These are phyloP conservation scores for Conistra vaccinii DNA, from an alignment of 2,888 invertebrate genomes.

Conservation along the genomic window DNA sequence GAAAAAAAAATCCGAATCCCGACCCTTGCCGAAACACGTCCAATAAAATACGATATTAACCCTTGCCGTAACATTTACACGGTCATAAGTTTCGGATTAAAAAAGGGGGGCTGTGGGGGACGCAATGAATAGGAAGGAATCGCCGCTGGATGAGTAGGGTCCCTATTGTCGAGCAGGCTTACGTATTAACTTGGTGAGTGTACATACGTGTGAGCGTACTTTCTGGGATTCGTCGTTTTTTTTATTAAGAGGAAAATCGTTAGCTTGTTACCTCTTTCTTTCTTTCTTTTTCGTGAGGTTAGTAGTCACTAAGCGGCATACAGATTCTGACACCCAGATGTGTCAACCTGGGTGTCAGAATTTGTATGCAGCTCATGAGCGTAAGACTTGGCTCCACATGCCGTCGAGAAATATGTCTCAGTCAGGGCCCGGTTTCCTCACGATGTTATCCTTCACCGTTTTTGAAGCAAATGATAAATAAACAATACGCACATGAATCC, in stretches of 20 bases:
- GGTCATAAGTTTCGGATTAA: conserved; percentile 88
- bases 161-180: conserved; percentile 69
- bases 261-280: background rate
- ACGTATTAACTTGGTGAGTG: conserved; percentile 67
- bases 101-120: conserved; percentile 76
- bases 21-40: conserved; percentile 72
- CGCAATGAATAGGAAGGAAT: conserved; percentile 77
- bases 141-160: conserved; percentile 77
- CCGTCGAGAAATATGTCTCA: too few species aligned
- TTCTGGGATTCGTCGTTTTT: background rate
- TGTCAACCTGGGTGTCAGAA: too few species aligned
- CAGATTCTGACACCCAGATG: too few species aligned
- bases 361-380: too few species aligned
- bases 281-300: too few species aligned
- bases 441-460: too few species aligned
- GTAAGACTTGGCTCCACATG: too few species aligned
- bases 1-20: conserved; percentile 70
- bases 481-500: too few species aligned
- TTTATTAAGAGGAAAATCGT: background rate
- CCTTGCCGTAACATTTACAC: conserved; percentile 84
- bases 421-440: too few species aligned
- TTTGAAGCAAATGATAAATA: too few species aligned
- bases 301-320: too few species aligned
- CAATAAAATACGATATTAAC: conserved; percentile 86
- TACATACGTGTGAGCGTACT: conserved; percentile 45